These are phyloP conservation scores for Dipodomys spectabilis DNA, from an alignment of 2,113 vertebrate species.

Conservation along the genomic window DNA sequence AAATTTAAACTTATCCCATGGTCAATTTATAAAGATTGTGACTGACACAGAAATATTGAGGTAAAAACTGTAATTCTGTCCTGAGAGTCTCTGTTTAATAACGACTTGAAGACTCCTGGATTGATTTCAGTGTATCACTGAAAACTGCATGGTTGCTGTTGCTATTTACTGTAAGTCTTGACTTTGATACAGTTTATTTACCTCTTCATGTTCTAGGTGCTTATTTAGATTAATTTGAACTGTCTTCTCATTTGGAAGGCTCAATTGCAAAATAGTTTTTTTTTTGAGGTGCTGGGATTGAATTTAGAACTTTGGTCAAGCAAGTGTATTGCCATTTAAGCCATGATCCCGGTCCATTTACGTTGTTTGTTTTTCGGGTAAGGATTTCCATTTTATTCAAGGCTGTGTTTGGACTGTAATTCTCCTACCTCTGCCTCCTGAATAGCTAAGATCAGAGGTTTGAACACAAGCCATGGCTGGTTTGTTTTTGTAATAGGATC, in stretches of 20 bases:
- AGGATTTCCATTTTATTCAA: too few relatives aligned
- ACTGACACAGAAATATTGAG: background rate
- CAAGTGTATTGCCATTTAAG: too few relatives aligned
- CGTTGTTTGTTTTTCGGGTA: too few relatives aligned
- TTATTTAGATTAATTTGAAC: background rate
- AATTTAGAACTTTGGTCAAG: too few relatives aligned
- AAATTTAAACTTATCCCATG: background rate
- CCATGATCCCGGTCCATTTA: too few relatives aligned
- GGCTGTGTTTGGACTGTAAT: too few relatives aligned
- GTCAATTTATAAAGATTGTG: background rate
- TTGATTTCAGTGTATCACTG: background rate
- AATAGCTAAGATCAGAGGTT: too few relatives aligned
- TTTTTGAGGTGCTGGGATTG: too few relatives aligned
- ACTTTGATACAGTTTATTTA: background rate
- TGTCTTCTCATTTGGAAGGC: constrained; percentile 6
- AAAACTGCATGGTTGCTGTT: background rate
- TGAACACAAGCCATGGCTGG: too few relatives aligned
- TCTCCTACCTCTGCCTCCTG: too few relatives aligned
- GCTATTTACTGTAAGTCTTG: background rate
- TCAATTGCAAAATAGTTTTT: background rate
- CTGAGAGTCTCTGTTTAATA: background rate
- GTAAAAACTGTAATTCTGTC: background rate
- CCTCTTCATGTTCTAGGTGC: background rate
- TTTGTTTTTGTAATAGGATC: too few relatives aligned
- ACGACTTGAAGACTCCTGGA: background rate